Conservation (phyloP, 2,797 vertebrate genomes). For the Tauraco hartlaubi region DNA sequence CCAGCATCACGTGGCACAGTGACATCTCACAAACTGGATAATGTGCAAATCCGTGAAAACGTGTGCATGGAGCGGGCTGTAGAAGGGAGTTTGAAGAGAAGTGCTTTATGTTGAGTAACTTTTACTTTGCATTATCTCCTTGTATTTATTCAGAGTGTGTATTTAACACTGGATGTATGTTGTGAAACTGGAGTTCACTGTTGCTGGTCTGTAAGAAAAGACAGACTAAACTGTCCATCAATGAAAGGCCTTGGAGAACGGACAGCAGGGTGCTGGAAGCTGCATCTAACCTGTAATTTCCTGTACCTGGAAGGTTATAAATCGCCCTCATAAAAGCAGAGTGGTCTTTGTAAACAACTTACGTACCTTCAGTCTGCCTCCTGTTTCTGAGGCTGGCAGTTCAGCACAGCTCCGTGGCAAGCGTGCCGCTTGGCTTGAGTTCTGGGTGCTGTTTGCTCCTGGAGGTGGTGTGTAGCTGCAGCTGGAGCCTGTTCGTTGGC, state of each 20-base stretch:
- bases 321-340: not conserved
- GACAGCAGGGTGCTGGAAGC: not conserved
- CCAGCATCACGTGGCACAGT: not conserved
- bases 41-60: not conserved
- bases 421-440: fast-evolving
- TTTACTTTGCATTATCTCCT: not conserved
- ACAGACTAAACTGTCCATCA: no score
- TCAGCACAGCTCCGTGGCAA: fast-evolving
- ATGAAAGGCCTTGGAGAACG: fast-evolving
- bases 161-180: not conserved
- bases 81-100: not conserved
- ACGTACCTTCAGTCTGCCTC: not conserved
- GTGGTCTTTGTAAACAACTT: not conserved
- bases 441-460: fast-evolving
- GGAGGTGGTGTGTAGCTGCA: not conserved
- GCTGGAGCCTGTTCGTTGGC: fast-evolving
- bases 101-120: not conserved
- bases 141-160: not conserved
- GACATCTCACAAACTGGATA: not conserved
- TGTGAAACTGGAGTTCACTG: not conserved
- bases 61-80: no score
- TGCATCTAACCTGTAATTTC: not conserved
- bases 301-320: not conserved
- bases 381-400: not conserved
- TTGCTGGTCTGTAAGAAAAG: not conserved